Evolutionary conservation across 2,797 vertebrate species (phyloP), one percentile per base, ranked within the genome.

Genomic region (Rhinella marina): DNA sequence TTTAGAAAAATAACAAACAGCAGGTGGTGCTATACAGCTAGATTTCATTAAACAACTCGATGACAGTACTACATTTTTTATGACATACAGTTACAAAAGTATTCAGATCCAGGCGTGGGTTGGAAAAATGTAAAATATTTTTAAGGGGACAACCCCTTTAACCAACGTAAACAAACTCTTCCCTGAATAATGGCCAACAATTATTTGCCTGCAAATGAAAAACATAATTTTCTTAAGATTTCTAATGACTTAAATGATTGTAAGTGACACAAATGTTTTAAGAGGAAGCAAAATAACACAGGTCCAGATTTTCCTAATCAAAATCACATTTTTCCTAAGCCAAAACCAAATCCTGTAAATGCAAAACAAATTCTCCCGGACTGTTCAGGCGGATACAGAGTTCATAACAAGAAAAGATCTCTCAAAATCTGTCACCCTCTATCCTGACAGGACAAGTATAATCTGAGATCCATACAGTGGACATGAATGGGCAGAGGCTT

Each of bases 291-390:
- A 61, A 85, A 27, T 50, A 50, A 76, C 70, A 27, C 25, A 19
- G 61, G 16, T 48, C 72, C 83, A 77, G 72, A 85, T 62, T 76
- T 77, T 77, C n/a, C 48, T 76, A 85, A 85, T 76, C 72, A 85
- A 76, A 85, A 50, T 77, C 83, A 76, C 57, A 85, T 85, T 85
- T 85, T 76, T 72, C 13, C 83, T 62, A 64, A 64, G 57, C 54
- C 83, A 50, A 32, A 76, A 84, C 21, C n/a, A 85, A 85, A 85
- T 62, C 57, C 23, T 59, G 17, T 50, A 64, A 13, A 62, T 70
- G 83, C 29, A 62, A 62, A 85, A 76, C 56, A 76, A 70, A 82
- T 70, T 70, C 25, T 27, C 75, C 16, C 48, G 50, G 75, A 54
- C 48, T 77, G 32, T 17, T 54, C 50, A 52, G 50, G 48, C 41